Conservation (phyloP, 2,888 invertebrate genomes). For the Julus scanicus region DNA sequence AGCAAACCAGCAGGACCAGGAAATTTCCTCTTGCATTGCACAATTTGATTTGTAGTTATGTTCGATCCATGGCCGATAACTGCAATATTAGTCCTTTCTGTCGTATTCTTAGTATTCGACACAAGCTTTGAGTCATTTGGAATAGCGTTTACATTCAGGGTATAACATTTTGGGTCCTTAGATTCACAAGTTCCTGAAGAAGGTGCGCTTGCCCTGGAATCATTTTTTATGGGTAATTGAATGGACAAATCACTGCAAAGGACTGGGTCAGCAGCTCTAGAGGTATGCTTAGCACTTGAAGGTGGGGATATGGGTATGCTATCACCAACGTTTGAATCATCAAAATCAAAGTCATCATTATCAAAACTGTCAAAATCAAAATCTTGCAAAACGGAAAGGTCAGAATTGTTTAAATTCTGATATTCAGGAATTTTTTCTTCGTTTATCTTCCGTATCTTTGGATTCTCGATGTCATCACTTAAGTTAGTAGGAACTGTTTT, state of each 20-base stretch:
- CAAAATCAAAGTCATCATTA: neutral
- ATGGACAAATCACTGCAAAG: neutral
- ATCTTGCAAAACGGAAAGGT: neutral
- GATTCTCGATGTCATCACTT: neutral
- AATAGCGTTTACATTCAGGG: neutral
- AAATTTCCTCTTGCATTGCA: neutral
- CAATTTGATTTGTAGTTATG: neutral
- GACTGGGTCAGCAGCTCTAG: neutral
- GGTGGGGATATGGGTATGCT: neutral
- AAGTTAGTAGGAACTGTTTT: neutral
- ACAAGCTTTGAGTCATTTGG: neutral
- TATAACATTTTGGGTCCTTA: neutral
- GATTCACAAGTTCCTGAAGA: neutral
- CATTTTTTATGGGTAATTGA: neutral
- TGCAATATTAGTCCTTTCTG: neutral
- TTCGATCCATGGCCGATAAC: neutral
- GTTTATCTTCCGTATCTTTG: neutral
- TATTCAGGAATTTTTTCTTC: no score
- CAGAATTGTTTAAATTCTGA: neutral
- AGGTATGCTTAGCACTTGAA: neutral
- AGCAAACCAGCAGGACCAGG: slow-evolving; percentile 24
- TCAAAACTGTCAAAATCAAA: neutral
- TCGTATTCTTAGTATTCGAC: neutral
- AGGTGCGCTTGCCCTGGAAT: neutral
- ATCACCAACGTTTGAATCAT: neutral